Base-by-base conservation (phyloP, 2,113 vertebrate species). In the Sylvilagus bachmani region DNA sequence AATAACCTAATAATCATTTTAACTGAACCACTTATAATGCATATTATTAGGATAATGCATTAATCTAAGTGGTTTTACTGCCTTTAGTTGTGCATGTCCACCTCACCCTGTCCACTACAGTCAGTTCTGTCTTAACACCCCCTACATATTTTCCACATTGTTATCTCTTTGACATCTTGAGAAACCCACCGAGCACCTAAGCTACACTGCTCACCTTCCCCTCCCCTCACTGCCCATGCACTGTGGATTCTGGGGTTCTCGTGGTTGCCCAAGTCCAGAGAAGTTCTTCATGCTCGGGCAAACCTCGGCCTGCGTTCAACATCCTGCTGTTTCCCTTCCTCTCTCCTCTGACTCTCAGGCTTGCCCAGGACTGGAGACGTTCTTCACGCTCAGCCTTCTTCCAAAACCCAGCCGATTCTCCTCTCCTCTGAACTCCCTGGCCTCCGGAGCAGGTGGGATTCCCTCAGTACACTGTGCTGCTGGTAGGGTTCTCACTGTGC, bases 381-480 rank as follows among this genome's bases (percentile, higher is more conserved):
- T 84, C 33, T 38, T 36, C 70, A 49, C 0, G 17, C n/a, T 73
- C n/a, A 36, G n/a, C 13, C 38, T 70, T 74, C 49, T 12, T 70
- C 62, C 14, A 9, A 62, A 69, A 67, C 29, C 36, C 10, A 29
- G 4, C 31, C 4, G 1, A 38, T 6, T 27, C 10, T 31, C 64
- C 0, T 6, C 0, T 85, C 49, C 24, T 85, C 44, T 27, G 25
- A 66, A 27, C 21, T 33, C 10, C 31, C 67, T 11, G 12, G 27
- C 12, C 29, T 64, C 27, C 0, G 0, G 5, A 22, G 25, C 21
- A 73, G 51, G 17, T 12, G 10, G 19, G 14, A 4, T 38, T 22
- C 55, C 22, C 66, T 13, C 0, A 27, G 2, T 55, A 24, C 2
- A 4, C 2, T 3, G 0, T 33, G 1, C 14, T 49, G 19, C 36